These are phyloP conservation scores for human DNA, from an alignment of 2,113 vertebrate species.

Conservation along the genomic window DNA sequence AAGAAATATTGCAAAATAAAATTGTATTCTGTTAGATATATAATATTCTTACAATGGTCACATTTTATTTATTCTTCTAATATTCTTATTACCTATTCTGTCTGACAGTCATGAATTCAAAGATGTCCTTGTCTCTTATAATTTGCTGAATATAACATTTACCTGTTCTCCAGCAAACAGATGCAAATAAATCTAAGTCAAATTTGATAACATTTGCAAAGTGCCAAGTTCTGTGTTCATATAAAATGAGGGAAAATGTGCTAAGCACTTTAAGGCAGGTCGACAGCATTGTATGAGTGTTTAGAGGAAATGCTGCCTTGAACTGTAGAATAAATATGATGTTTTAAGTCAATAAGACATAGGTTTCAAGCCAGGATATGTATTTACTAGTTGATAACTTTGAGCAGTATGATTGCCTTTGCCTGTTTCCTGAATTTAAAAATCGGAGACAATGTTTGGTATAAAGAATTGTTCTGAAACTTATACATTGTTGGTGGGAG, in stretches of 20 bases:
- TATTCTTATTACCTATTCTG: background rate
- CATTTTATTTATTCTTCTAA: conserved; percentile 47
- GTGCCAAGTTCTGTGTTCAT: background rate
- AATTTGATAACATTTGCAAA: background rate
- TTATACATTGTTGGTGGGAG: too few species aligned
- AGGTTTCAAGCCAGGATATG: background rate
- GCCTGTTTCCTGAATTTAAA: background rate
- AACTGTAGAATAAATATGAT: background rate
- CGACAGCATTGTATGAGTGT: background rate
- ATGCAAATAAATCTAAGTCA: background rate
- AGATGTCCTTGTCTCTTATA: background rate
- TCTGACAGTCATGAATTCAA: conserved; percentile 42
- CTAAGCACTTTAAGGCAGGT: background rate
- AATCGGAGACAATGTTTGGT: background rate
- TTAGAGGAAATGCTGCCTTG: background rate
- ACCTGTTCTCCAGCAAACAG: background rate
- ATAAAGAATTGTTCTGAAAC: background rate
- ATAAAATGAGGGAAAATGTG: background rate
- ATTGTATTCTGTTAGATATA: background rate
- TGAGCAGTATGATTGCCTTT: background rate
- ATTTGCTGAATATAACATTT: background rate
- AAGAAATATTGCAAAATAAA: background rate
- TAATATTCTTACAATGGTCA: background rate
- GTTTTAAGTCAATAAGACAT: background rate
- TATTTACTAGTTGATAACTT: background rate